Conservation (phyloP, 2,797 vertebrate species). For the Saxicola maurus region DNA sequence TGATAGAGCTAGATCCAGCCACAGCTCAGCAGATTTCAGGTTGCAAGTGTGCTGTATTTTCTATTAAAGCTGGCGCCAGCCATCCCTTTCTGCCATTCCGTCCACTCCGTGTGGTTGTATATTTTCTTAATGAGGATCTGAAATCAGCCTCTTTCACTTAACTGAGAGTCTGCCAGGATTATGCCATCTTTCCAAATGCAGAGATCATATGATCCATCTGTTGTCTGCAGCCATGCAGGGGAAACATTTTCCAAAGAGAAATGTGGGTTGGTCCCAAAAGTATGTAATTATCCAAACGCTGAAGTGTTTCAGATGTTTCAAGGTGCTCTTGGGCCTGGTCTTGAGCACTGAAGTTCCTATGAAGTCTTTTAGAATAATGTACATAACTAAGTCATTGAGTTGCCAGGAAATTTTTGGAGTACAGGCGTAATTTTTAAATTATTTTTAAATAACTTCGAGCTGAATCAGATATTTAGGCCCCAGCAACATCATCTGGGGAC, state of each 20-base stretch:
- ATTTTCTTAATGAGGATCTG: conserved; percentile 57
- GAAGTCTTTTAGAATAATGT: conserved; percentile 33
- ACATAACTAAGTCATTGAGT: background rate
- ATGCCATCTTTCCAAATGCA: conserved; percentile 58
- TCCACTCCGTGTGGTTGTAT: conserved; percentile 1
- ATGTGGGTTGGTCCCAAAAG: conserved; percentile 40
- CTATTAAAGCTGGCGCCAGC: conserved; percentile 36
- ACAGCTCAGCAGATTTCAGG: conserved; percentile 32
- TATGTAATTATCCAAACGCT: conserved; percentile 46
- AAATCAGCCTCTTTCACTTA: conserved; percentile 38
- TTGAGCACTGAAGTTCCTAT: conserved; percentile 13
- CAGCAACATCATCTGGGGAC: background rate
- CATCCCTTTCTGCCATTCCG: conserved; percentile 32
- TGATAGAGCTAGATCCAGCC: background rate
- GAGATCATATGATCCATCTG: conserved; percentile 62
- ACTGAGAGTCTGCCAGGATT: conserved; percentile 58
- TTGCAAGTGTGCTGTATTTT: conserved; percentile 18
- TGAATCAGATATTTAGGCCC: conserved; percentile 5
- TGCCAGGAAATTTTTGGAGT: background rate
- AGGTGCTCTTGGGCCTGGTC: conserved; percentile 46
- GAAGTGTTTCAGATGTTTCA: conserved; percentile 63
- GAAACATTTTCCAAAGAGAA: conserved; percentile 46
- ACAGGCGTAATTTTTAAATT: background rate
- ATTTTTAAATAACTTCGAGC: background rate
- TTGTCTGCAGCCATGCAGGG: conserved; percentile 37